These are phyloP conservation scores for Bettongia penicillata DNA, from an alignment of 2,113 vertebrate genomes.

Conservation along the genomic window DNA sequence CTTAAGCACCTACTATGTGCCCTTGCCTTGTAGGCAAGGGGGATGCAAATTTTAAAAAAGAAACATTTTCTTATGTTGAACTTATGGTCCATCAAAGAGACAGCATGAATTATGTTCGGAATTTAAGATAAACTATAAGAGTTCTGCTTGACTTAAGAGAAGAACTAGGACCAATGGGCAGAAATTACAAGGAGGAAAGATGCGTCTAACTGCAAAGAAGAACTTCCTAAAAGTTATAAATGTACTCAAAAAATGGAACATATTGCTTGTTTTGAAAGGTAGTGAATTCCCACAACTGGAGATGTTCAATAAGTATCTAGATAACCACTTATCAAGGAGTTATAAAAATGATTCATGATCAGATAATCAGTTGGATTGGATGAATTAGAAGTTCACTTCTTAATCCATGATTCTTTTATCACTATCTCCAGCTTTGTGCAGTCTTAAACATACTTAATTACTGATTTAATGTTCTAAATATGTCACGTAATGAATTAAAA, in stretches of 20 bases:
- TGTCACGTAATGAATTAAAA: not conserved
- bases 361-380: not conserved
- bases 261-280: not conserved
- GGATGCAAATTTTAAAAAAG: not conserved
- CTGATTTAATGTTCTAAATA: not conserved
- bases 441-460: constrained; percentile 7
- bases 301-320: not conserved
- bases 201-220: not conserved
- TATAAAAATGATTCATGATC: not conserved
- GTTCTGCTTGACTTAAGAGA: not conserved
- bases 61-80: not conserved
- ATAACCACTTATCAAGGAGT: not conserved
- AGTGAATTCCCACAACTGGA: not conserved
- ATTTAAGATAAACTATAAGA: not conserved
- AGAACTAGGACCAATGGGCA: not conserved
- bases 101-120: not conserved
- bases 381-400: not conserved
- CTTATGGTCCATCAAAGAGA: not conserved
- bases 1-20: not conserved
- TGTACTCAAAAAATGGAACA: not conserved
- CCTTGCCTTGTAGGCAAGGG: not conserved
- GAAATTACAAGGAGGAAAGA: not conserved
- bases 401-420: not conserved
- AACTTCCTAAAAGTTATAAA: not conserved
- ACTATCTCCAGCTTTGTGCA: not conserved